Evolutionary conservation across 1,140 invertebrate genomes (phyloP).

Genomic region (Megathymus violae): DNA sequence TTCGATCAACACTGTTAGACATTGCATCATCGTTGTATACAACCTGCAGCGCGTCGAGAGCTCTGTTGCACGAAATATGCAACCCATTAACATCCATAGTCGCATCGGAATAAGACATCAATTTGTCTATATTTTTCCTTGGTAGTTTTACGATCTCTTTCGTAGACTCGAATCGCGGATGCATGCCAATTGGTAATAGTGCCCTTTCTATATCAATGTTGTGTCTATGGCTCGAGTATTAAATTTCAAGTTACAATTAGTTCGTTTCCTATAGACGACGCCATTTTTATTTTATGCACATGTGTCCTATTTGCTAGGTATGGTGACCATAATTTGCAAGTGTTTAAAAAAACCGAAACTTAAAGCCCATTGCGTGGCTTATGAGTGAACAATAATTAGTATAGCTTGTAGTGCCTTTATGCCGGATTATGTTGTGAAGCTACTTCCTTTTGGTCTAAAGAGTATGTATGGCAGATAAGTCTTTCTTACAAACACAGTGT

Average conservation of each 20-base stretch:
- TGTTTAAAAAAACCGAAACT: too few species aligned
- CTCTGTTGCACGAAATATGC: slow-evolving; percentile 17
- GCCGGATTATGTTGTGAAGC: too few species aligned
- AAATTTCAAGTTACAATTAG: slow-evolving; percentile 29
- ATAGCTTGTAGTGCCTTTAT: too few species aligned
- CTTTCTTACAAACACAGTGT: too few species aligned
- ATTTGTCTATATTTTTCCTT: slow-evolving; percentile 19
- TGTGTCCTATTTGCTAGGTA: slow-evolving; percentile 14
- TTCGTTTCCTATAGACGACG: slow-evolving; percentile 8
- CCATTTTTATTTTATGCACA: slow-evolving; percentile 28
- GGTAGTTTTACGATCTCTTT: slow-evolving; percentile 2
- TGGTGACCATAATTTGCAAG: not conserved
- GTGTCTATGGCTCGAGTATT: slow-evolving; percentile 27
- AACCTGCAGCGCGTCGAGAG: slow-evolving; percentile 20
- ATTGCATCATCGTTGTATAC: slow-evolving; percentile 48
- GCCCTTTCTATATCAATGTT: slow-evolving; percentile 30
- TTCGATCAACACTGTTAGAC: slow-evolving; percentile 51
- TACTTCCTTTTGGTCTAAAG: too few species aligned
- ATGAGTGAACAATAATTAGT: too few species aligned
- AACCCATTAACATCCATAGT: slow-evolving; percentile 27
- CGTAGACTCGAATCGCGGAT: slow-evolving; percentile 43
- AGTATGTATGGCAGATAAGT: too few species aligned
- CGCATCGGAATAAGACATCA: slow-evolving; percentile 2
- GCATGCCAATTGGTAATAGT: slow-evolving; percentile 42
- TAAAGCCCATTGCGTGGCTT: too few species aligned